Base-by-base conservation (phyloP, 37 sponge, comb jelly and placozoan species). In the Spongia lamella region DNA sequence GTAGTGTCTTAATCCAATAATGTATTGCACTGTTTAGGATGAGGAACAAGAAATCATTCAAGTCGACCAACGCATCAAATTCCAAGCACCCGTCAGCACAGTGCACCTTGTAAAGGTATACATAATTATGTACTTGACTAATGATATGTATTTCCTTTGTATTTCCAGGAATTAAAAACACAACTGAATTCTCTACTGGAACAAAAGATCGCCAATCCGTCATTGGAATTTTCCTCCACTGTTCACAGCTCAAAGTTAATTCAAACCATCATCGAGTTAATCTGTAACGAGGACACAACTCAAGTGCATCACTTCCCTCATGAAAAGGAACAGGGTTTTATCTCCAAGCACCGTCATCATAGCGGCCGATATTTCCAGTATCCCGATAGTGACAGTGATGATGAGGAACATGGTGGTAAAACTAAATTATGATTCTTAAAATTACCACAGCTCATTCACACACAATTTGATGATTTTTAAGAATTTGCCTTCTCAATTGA, bases 191-290 rank as follows among this genome's bases (percentile, higher is more conserved):
- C 54, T 20, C 69, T 80, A 1, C 70, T 84, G 35, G 54, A 84
- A 58, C 78, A 83, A 71, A 89, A 89, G 60, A 68, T 89, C 27
- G 77, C 72, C 40, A 37, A 68, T 22, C 90, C 90, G 0, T 22
- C 59, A 5, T 65, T 84, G 85, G 71, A 80, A 20, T 61, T 89
- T 34, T 88, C 83, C 55, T 51, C 38, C 16, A 83, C 89, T 16
- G 76, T 40, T 24, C 9, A 39, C 15, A 22, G 35, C 20, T 84
- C 90, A 14, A 63, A 70, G 33, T 75, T 90, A 32, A 79, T 90
- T 24, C 75, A 86, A 32, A 73, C 82, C 31, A 90, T 90, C 71
- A 90, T 90, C 38, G 79, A 85, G 21, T 83, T 90, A 55, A 90
- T 90, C 53, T 72, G 87, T 7, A 60, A 40, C 13, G 91, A 90